phyloP scores from a whole-genome alignment of 2,113 vertebrate genomes.

The Poeciliopsis retropinna region DNA sequence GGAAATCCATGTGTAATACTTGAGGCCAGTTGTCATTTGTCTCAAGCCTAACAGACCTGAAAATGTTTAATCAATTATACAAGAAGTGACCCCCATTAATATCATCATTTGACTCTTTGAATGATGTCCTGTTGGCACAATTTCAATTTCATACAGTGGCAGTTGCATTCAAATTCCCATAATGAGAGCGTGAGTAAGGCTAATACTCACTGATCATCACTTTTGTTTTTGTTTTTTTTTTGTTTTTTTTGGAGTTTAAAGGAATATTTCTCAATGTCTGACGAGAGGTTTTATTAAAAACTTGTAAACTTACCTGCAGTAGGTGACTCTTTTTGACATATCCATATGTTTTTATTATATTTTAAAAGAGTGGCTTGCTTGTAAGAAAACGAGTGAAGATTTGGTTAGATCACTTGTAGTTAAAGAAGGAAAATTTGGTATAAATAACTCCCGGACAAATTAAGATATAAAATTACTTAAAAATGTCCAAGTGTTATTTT shows the following conservation, averaged over 20 bases:
- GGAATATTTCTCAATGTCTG: not conserved
- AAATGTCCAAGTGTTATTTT: too few relatives aligned
- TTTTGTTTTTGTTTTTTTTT: not conserved
- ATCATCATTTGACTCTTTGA: constrained; percentile 46
- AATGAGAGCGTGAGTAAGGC: constrained; percentile 7
- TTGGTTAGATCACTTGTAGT: too few relatives aligned
- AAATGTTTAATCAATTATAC: constrained; percentile 74
- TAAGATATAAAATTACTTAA: too few relatives aligned
- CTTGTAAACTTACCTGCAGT: not conserved
- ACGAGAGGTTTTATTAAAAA: not conserved
- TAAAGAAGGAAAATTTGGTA: too few relatives aligned
- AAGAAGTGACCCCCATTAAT: constrained; percentile 55
- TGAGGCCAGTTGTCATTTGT: constrained; percentile 56
- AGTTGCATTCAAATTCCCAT: constrained; percentile 1
- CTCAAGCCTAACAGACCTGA: constrained; percentile 58
- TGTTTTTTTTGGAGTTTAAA: not conserved
- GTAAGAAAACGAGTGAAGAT: too few relatives aligned
- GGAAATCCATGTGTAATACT: constrained; percentile 73
- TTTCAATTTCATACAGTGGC: constrained; percentile 24
- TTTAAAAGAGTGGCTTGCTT: not conserved
- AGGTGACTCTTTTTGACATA: not conserved
- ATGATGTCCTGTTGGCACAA: constrained; percentile 39
- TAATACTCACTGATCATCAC: constrained; percentile 4
- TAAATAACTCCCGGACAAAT: too few relatives aligned
- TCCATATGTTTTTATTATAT: too few relatives aligned